Evolutionary conservation across 92 coral and sea anemone genomes (phyloP), one percentile per base, ranked within the genome.

Genomic region (Parazoanthus swiftii): DNA sequence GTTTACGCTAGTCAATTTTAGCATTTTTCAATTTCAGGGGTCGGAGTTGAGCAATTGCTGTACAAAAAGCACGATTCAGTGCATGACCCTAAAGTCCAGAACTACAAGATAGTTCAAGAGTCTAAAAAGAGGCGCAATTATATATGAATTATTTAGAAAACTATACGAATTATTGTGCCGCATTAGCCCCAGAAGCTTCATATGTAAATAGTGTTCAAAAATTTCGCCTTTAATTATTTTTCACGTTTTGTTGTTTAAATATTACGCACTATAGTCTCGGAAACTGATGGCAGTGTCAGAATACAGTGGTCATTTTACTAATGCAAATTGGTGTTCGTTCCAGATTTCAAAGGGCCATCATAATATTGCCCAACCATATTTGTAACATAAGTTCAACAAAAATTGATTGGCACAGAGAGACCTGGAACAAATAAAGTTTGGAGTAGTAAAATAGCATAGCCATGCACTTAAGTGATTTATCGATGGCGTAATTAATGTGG

Each of bases 1-100:
- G 87, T 44, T 67, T 67, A 35, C 75, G 59, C 74, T 84, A 25
- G 35, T 20, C 79, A 84, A 84, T 71, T 84, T 84, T 84, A 84
- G 87, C 68, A 75, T 84, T 84, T 84, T 84, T 84, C 87, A 71
- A 84, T 70, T 84, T 48, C 46, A 43, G 68, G 54, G 67, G 77
- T 43, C 77, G 11, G 42, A 80, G 9, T 16, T 23, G 38, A 38
- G 54, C 54, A 16, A 6, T n/a, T 76, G 51, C 26, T 44, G 46
- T 21, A 39, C 15, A 18, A 7, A 76, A 37, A 25, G 25, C 26
- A n/a, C 13, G 0, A 54, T n/a, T 48, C 23, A 25, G 37, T n/a
- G 73, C 37, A 39, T 9, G 78, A 71, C 79, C 48, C 75, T 8
- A 11, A 46, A 43, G 26, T 13, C 63, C 37, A 16, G 78, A 70